Base-by-base conservation (phyloP, 2,113 vertebrate genomes). In the Microcebus ravelobensis region DNA sequence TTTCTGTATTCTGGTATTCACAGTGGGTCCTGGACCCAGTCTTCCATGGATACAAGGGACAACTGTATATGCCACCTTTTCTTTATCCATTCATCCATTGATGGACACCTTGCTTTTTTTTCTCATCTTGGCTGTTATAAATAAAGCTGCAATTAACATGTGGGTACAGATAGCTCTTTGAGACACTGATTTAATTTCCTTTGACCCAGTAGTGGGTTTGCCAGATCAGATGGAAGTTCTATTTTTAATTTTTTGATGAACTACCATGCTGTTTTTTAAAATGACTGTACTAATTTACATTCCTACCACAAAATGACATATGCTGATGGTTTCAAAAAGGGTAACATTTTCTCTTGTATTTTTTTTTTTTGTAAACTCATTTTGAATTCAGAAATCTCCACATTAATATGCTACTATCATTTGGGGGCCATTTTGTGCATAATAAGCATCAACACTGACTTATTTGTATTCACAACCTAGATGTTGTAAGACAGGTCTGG, bases 381-480 rank as follows among this genome's bases (percentile, higher is more conserved):
- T 90, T 82, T 91, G 23, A 55, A 45, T 73, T 77, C 67, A 42
- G 36, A 81, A 84, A 70, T 81, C 31, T 90, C 45, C 0, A 21
- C 21, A n/a, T 85, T 39, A 42, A 67, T 71, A 76, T 71, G 15
- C n/a, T 52, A 12, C 15, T 57, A 27, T 94, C 27, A 77, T 34
- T 73, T 20, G n/a, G 76, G n/a, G 36, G 34, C 48, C 15, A 90
- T 52, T 97, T 87, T 94, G n/a, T 76, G 8, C 52, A 65, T 59
- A 63, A 80, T 55, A 90, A 94, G n/a, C 11, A 87, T 71, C 52
- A 82, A 67, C 67, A 90, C 1, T 82, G 71, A 34, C 50, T 92
- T 97, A 50, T 65, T 92, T 97, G 42, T 96, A n/a, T 95, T 97
- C 55, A 91, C 95, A 95, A 96, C 88, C 13, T 92, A 50, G 2